These are phyloP conservation scores for Muscina levida DNA, from an alignment of 2,888 invertebrate species.

Conservation along the genomic window DNA sequence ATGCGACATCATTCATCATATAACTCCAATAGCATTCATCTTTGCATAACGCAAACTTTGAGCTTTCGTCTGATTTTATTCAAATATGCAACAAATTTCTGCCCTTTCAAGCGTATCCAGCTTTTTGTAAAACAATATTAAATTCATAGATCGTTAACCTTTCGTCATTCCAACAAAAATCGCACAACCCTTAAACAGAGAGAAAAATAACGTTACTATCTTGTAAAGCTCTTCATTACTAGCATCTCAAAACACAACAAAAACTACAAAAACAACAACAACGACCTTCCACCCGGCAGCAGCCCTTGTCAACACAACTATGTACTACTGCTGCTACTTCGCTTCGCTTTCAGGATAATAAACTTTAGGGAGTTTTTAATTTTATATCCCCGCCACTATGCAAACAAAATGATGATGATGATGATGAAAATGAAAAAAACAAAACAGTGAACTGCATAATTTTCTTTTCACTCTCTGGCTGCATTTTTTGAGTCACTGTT, in stretches of 20 bases:
- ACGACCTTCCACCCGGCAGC: background rate
- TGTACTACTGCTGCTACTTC: background rate
- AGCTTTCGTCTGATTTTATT: background rate
- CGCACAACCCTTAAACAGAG: too few species aligned
- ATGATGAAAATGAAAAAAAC: background rate
- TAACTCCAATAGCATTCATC: too few species aligned
- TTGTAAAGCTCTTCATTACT: conserved; percentile 58
- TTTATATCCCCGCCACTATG: conserved; percentile 23
- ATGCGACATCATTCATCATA: too few species aligned
- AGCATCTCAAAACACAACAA: conserved; percentile 43
- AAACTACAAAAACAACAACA: background rate
- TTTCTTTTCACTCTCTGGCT: conserved; percentile 21
- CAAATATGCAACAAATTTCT: background rate
- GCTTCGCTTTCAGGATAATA: conserved; percentile 20
- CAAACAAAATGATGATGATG: conserved; percentile 20
- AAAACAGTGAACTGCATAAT: conserved; percentile 24
- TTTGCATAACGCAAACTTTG: too few species aligned
- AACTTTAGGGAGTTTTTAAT: conserved; percentile 15
- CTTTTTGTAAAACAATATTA: background rate
- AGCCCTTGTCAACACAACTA: background rate
- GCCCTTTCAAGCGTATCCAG: too few species aligned
- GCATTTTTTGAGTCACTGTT: conserved; percentile 29
- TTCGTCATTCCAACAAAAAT: conserved; percentile 6
- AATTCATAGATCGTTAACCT: conserved; percentile 60
- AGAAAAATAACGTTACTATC: conserved; percentile 46